These are phyloP conservation scores for Drosophila tanythrix DNA, from an alignment of 2,888 invertebrate species.

Conservation along the genomic window DNA sequence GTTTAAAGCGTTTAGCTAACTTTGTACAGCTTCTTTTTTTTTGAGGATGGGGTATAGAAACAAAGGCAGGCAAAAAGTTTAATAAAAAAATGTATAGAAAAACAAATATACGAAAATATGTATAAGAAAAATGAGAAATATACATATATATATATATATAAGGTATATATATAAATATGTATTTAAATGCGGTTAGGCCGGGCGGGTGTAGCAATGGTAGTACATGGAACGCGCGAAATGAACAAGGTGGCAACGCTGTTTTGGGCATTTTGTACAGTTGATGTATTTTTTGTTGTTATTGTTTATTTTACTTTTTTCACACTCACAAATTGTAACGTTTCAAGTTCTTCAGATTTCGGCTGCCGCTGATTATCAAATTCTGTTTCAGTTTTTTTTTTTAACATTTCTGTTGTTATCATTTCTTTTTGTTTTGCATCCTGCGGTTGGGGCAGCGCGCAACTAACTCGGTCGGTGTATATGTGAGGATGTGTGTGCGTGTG, in stretches of 20 bases:
- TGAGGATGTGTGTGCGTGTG: conserved; percentile 1
- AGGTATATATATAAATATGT: conserved; percentile 12
- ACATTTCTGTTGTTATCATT: conserved; percentile 6
- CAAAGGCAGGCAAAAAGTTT: conserved; percentile 51
- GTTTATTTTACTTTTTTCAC: conserved; percentile 14
- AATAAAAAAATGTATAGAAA: conserved; percentile 14
- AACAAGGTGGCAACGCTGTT: conserved; percentile 62
- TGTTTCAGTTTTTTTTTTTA: conserved; percentile 9
- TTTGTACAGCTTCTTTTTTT: conserved; percentile 40
- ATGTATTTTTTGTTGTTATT: conserved; percentile 9
- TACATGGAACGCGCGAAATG: conserved; percentile 66
- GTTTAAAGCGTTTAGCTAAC: conserved; percentile 44
- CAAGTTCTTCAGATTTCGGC: conserved; percentile 27
- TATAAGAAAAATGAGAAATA: conserved; percentile 25
- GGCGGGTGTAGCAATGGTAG: conserved; percentile 64
- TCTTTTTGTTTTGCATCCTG: conserved; percentile 38
- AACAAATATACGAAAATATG: conserved; percentile 26
- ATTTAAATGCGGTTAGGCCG: conserved; percentile 68
- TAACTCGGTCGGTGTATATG: conserved; percentile 38
- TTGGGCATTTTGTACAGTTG: conserved; percentile 48
- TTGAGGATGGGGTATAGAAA: conserved; percentile 7
- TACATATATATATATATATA: conserved; percentile 17
- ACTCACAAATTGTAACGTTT: conserved; percentile 51
- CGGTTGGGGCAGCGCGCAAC: conserved; percentile 54
- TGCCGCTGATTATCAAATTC: conserved; percentile 10